phyloP scores from a whole-genome alignment of 2,113 vertebrate species.

The Lepisosteus oculatus region DNA sequence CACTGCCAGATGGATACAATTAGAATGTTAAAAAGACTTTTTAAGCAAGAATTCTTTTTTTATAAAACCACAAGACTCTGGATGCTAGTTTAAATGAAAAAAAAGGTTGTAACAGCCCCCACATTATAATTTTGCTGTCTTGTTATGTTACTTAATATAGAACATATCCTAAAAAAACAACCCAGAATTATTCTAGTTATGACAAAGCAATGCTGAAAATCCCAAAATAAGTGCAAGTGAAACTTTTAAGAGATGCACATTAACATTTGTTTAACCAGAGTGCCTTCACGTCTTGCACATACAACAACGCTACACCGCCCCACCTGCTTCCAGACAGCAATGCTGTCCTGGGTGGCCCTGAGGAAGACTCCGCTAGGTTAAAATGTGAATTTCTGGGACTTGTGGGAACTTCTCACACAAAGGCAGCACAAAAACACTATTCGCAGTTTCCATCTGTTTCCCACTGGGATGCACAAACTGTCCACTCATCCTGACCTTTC shows the following conservation, averaged over 20 bases:
- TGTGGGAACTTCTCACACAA: no score
- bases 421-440: no score
- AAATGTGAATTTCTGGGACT: no score
- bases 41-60: constrained; percentile 28
- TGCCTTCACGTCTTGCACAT: no score
- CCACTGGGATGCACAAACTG: no score
- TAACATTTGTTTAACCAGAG: no score
- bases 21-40: constrained; percentile 35
- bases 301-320: no score
- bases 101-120: constrained; percentile 55
- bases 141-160: constrained; percentile 78
- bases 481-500: no score
- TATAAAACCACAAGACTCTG: constrained; percentile 40
- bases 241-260: constrained; percentile 10
- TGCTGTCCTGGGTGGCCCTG: no score
- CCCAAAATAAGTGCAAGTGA: constrained; percentile 30
- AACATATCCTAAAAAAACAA: constrained; percentile 68
- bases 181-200: constrained; percentile 67
- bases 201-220: constrained; percentile 62
- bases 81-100: constrained; percentile 32
- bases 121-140: constrained; percentile 60
- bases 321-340: no score
- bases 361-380: no score
- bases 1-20: constrained; percentile 46
- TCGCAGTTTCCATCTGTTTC: no score